Base-by-base conservation (phyloP, 92 coral and sea anemone genomes). In the Chrysogorgia sp. region DNA sequence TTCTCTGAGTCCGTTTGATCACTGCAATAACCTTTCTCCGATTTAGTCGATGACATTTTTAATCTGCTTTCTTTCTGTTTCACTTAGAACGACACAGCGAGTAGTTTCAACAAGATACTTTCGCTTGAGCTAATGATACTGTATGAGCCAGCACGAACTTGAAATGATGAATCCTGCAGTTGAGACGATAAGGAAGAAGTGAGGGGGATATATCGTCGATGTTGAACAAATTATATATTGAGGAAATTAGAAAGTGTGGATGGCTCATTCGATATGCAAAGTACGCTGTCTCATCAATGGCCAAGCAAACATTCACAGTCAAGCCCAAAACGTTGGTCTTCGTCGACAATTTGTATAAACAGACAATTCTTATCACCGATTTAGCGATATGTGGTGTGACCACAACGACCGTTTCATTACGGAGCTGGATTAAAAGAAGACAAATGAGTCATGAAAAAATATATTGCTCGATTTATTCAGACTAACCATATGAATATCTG, bases 231-330 rank as follows among this genome's bases (percentile, higher is more conserved):
- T 68, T 41, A 25, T 13, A 19, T 41, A 47, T 53, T 52, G 21
- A 68, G 58, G 37, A 43, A 68, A 68, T 68, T 68, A 23, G 58
- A 68, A 68, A 41, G 34, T 21, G 58, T 68, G 75, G 58, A 32
- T 47, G 22, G 31, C 37, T 17, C 56, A 43, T 55, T 29, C 63
- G 29, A 71, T 71, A 71, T 71, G 78, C 78, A 71, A 71, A 71
- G 20, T 55, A 71, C 63, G 31, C n/a, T 71, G 78, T 30, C 45
- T 22, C 41, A 71, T 71, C 78, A 32, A 43, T 58, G 56, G 78
- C 22, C 63, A 31, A 21, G 40, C 23, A 57, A 29, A 57, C 63
- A 29, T 57, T 23, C 23, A 29, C 34, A 8, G 13, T 57, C 13
- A 31, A 14, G 31, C 17, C 8, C 63, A 23, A 23, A 57, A 3